Conservation (phyloP, 2,888 invertebrate genomes). For the Molorchus minor region DNA sequence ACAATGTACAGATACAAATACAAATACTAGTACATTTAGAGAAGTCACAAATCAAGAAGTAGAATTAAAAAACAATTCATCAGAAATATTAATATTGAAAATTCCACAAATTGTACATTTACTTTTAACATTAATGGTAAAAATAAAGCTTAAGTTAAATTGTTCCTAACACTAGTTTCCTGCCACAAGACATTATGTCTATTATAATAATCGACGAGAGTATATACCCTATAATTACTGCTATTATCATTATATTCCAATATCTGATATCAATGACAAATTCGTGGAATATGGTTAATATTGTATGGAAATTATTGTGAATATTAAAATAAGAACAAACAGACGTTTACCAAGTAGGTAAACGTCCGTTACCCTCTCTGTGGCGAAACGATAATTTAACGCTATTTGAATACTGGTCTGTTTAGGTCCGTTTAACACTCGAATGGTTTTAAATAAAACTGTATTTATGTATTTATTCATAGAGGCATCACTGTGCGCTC, state of each 20-base stretch:
- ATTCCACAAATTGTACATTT: too few species aligned
- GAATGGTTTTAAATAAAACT: conserved; percentile 16
- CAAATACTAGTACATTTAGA: too few species aligned
- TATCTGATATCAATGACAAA: conserved; percentile 32
- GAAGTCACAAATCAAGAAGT: too few species aligned
- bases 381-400: conserved; percentile 16
- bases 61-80: too few species aligned
- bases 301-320: conserved; percentile 38
- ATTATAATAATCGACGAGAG: too few species aligned
- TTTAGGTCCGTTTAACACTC: conserved; percentile 9
- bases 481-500: conserved; percentile 5
- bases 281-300: conserved; percentile 31
- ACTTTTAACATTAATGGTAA: too few species aligned
- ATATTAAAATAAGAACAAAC: conserved; percentile 21
- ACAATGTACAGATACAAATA: too few species aligned
- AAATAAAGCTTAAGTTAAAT: too few species aligned
- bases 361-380: conserved; percentile 15
- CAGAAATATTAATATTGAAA: too few species aligned
- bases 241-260: conserved; percentile 29
- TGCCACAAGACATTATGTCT: too few species aligned
- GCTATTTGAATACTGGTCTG: conserved; percentile 13
- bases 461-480: conserved; percentile 16
- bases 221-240: conserved; percentile 24
- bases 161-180: too few species aligned
- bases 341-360: conserved; percentile 18